phyloP scores from a whole-genome alignment of 2,888 invertebrate species.

The Lumbricus terrestris region DNA sequence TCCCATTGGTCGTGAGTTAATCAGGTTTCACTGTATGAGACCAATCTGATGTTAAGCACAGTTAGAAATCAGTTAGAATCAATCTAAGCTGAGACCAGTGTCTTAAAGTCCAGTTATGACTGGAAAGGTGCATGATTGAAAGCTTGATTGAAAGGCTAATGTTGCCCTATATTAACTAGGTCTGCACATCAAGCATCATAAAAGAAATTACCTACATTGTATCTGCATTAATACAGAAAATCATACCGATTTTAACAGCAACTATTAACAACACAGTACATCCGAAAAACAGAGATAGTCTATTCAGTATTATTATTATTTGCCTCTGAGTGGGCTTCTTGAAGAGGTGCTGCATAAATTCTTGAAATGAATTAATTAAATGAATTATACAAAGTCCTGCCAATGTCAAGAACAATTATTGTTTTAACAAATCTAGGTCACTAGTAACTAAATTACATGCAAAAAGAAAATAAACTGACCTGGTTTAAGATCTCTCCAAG shows the following conservation, averaged over 20 bases:
- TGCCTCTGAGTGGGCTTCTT: no score
- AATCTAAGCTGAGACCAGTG: no score
- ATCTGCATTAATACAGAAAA: neutral
- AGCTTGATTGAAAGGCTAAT: neutral
- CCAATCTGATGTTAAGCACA: no score
- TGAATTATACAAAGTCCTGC: neutral
- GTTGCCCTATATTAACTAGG: neutral
- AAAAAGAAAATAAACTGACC: neutral
- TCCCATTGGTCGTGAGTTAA: no score
- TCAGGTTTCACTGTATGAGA: no score
- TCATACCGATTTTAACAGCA: neutral
- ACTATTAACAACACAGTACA: no score
- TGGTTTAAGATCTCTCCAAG: neutral
- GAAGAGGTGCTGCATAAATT: no score
- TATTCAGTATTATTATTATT: no score
- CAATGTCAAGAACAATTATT: neutral
- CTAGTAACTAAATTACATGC: neutral
- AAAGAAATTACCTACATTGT: neutral
- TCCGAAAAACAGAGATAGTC: no score
- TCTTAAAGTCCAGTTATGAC: no score
- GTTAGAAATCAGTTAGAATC: no score
- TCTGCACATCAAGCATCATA: neutral
- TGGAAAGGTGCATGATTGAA: no score
- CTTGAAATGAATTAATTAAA: neutral
- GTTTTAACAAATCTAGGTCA: neutral